These are phyloP conservation scores for Stenchaetothrips biformis DNA, from an alignment of 2,888 invertebrate genomes.

Conservation along the genomic window DNA sequence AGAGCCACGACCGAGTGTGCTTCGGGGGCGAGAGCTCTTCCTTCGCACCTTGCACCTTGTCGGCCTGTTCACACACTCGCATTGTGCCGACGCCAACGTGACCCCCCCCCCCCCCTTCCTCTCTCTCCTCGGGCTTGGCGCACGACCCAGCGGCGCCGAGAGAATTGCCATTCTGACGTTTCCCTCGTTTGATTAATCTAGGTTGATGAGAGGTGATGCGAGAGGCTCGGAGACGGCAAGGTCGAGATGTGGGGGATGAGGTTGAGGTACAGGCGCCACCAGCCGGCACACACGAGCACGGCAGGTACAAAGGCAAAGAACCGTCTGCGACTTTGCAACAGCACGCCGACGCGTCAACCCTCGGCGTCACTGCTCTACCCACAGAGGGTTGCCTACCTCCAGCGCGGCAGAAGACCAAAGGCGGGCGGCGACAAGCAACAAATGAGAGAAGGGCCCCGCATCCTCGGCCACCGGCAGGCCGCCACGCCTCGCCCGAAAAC, in stretches of 20 bases:
- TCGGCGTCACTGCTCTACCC: too few species aligned
- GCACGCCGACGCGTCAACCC: too few species aligned
- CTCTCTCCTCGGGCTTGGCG: neutral
- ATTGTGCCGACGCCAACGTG: neutral
- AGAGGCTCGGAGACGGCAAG: neutral
- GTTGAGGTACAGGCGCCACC: neutral
- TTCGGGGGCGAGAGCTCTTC: too few species aligned
- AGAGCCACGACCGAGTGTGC: too few species aligned
- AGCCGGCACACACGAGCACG: neutral
- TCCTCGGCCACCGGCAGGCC: too few species aligned
- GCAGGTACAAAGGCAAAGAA: neutral
- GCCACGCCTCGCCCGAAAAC: too few species aligned
- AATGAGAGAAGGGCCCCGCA: neutral
- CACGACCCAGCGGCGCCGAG: neutral
- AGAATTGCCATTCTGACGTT: neutral
- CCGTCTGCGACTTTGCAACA: neutral
- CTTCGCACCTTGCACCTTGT: neutral
- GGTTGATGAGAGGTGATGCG: neutral
- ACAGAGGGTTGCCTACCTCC: neutral
- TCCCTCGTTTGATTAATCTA: conserved; percentile 3
- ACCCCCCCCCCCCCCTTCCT: too few species aligned
- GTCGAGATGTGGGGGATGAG: neutral
- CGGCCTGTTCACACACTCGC: neutral
- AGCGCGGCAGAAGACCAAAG: neutral
- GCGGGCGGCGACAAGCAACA: neutral